Evolutionary conservation across 1,140 invertebrate genomes (phyloP), one percentile per base, ranked within the genome.

Genomic region (Lordiphosa stackelbergi): DNA sequence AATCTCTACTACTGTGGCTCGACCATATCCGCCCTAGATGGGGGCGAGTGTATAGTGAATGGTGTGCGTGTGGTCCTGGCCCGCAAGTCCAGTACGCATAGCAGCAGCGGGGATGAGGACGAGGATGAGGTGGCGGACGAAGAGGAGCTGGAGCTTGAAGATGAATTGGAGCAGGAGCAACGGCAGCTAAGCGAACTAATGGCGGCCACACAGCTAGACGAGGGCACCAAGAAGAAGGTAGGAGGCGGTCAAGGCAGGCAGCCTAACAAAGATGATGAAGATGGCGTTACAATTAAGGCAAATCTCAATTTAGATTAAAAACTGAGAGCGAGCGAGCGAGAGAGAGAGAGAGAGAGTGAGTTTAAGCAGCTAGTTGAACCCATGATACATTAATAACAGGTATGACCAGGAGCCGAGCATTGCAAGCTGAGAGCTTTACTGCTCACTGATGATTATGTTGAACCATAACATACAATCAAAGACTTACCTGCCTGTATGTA

Each of bases 61-160:
- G 88, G 88, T 6, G 34, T 89, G 8, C 88, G 88, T 5, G 73
- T 77, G 12, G 59, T 71, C 0, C 88, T 90, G 8, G 88, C 88
- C 10, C 88, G 92, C 36, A 93, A 93, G 73, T 89, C 90, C 4
- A 90, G 91, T 66, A 68, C 64, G 36, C 66, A 81, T 58, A 79
- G 93, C 92, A 94, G 93, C 71, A 92, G 91, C 37, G 92, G 91
- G 35, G 92, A 93, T 37, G 93, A 94, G 19, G 79, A 81, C 12
- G 69, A 73, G 0, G 73, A 57, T 0, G 41, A 64, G 0, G 48
- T 40, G 0, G 41, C 42, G 0, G 48, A 42, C 0, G 55, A 55
- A 6, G 58, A 48, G 8, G 52, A 66, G 3, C 37, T 31, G n/a
- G 41, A 45, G 2, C 31, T 38, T 38, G 16, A n/a, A 53, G 19